Evolutionary conservation across 2,797 vertebrate species (phyloP).

Genomic region (Chaunax sp.): DNA sequence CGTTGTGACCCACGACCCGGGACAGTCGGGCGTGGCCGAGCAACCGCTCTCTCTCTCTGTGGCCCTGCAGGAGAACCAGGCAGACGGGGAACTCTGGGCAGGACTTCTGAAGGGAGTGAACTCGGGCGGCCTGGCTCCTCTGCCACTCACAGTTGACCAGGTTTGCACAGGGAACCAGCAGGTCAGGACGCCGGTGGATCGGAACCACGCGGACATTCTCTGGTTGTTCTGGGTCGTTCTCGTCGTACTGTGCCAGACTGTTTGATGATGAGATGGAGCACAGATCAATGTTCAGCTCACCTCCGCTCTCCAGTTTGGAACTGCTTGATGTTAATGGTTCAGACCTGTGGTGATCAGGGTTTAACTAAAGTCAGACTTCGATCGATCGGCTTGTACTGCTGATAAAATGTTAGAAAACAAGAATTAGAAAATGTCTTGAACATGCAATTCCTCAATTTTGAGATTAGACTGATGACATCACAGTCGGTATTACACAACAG

Average conservation of each 20-base stretch:
- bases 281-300: not conserved
- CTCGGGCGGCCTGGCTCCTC: slow-evolving; percentile 88
- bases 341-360: slow-evolving; percentile 70
- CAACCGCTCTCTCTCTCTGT: slow-evolving; percentile 61
- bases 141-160: slow-evolving; percentile 94
- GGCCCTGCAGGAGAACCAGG: slow-evolving; percentile 85
- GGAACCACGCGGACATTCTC: slow-evolving; percentile 79
- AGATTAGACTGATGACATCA: slow-evolving; percentile 8
- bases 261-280: not conserved
- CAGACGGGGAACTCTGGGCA: slow-evolving; percentile 89
- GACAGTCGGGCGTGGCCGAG: slow-evolving; percentile 92
- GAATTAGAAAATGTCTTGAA: not conserved
- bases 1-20: slow-evolving; percentile 80
- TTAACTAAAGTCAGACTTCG: slow-evolving; percentile 51
- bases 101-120: slow-evolving; percentile 91
- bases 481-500: not conserved
- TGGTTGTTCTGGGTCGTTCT: not conserved
- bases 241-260: not conserved
- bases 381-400: not conserved
- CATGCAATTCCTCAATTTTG: slow-evolving; percentile 23
- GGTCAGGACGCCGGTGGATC: slow-evolving; percentile 89
- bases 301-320: slow-evolving; percentile 1
- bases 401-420: slow-evolving; percentile 1
- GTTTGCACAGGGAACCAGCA: slow-evolving; percentile 89
- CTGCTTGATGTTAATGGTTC: slow-evolving; percentile 14